A percentile compares a stretch with the other conserved stretches of the same genome.
phyloP scores from a whole-genome alignment of 2,797 vertebrate genomes.

The Spinibarbus caldwelli region DNA sequence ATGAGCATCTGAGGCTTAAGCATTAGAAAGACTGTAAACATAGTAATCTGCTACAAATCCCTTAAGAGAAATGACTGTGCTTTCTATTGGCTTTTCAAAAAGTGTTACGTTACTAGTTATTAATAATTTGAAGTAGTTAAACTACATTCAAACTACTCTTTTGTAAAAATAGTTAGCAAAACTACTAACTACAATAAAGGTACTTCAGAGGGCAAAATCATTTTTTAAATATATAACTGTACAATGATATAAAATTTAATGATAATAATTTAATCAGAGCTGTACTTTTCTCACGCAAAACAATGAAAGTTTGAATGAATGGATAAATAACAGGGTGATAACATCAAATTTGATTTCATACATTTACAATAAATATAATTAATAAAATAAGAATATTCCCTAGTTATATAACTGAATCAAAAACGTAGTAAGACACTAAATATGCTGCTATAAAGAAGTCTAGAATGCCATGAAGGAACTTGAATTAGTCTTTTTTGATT shows the following conservation, averaged over 20 bases:
- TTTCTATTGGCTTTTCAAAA: constrained; percentile 3
- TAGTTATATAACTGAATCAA: not conserved
- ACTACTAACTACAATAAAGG: not conserved
- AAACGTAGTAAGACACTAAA: not conserved
- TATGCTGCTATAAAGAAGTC: not conserved
- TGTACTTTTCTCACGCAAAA: not conserved
- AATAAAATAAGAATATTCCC: not conserved
- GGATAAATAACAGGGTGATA: not conserved
- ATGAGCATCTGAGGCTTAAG: not conserved
- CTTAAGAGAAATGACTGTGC: not conserved
- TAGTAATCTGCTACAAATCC: not conserved
- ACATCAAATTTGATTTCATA: not conserved
- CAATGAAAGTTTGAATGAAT: not conserved
- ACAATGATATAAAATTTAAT: not conserved
- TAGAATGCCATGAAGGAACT: not conserved
- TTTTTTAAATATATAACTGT: not conserved
- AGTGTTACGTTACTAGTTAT: not conserved
- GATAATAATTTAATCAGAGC: not conserved
- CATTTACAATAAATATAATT: not conserved
- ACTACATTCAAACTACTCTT: no score
- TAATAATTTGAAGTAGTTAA: no score
- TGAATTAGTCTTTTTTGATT: not conserved
- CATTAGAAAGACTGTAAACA: not conserved
- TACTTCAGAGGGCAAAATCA: no score
- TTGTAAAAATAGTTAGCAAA: not conserved